Base-by-base conservation (phyloP, 2,797 vertebrate species). In the Acipenser transmontanus region DNA sequence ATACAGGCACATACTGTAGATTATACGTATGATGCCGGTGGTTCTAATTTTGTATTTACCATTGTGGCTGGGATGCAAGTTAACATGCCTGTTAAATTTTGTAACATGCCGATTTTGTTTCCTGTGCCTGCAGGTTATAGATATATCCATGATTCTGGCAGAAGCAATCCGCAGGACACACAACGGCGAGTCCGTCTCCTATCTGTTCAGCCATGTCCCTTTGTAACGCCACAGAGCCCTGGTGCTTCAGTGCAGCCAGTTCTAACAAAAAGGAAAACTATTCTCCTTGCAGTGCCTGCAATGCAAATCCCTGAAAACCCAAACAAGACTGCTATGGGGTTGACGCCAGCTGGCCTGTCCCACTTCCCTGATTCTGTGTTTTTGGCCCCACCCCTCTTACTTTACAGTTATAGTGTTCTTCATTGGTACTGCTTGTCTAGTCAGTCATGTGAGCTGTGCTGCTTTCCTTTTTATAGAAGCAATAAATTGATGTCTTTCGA, bases 111-210 rank as follows among this genome's bases (percentile, higher is more conserved):
- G 0, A 54, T n/a, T 0, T 0, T 34, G 20, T 34, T 34, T 34
- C 34, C 34, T 34, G 34, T 34, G 47, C 68, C 68, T 51, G 60
- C 78, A 99, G 97, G 96, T 98, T 72, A 98, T 98, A 52, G 96
- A 99, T 84, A 99, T 99, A 83, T 97, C 96, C 74, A 99, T 98
- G 94, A 99, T 99, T 82, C 92, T 99, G 4, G 96, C 96, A 0
- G 97, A 99, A 83, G 95, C 97, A 79, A 99, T 99, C 82, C 92
- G 96, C 77, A 91, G 96, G 82, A 99, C 97, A 83, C 96, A 98
- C 86, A 99, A 99, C 7, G 96, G 96, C 63, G 96, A 99, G 77
- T 99, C 97, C 1, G 95, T 99, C 74, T 99, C 97, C 10, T 98
- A 99, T 81, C 88, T 99, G 72, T 98, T 99, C 85, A 98, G 96